These are phyloP conservation scores for Saturnia pavonia DNA, from an alignment of 2,888 invertebrate genomes.

Conservation along the genomic window DNA sequence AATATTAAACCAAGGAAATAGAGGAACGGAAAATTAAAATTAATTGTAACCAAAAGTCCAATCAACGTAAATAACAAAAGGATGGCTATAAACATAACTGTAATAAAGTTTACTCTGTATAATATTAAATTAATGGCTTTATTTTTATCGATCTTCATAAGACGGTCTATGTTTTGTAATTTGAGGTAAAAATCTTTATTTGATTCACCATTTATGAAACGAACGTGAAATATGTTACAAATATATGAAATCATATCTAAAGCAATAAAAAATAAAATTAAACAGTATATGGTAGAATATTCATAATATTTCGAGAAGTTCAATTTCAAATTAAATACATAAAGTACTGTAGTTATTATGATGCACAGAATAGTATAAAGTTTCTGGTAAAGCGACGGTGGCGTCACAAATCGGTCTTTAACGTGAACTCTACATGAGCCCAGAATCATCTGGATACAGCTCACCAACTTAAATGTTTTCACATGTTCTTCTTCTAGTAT, in stretches of 20 bases:
- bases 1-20: constrained; percentile 32
- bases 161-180: constrained; percentile 57
- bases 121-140: constrained; percentile 38
- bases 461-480: constrained; percentile 41
- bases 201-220: constrained; percentile 47
- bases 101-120: constrained; percentile 32
- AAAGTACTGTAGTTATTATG: constrained; percentile 27
- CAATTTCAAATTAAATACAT: constrained; percentile 25
- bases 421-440: constrained; percentile 53
- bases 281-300: constrained; percentile 28
- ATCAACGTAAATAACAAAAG: constrained; percentile 28
- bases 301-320: constrained; percentile 28
- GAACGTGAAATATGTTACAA: constrained; percentile 44
- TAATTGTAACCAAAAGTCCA: constrained; percentile 19
- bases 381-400: constrained; percentile 51
- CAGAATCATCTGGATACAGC: constrained; percentile 43
- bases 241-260: constrained; percentile 38
- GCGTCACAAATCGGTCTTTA: constrained; percentile 49
- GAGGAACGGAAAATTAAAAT: constrained; percentile 23
- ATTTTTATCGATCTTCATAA: constrained; percentile 50
- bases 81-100: constrained; percentile 30
- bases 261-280: constrained; percentile 30
- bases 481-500: constrained; percentile 58
- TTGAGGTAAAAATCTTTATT: constrained; percentile 52
- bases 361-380: constrained; percentile 41